Evolutionary conservation across 1,140 invertebrate species (phyloP).

Genomic region (Manduca sexta): DNA sequence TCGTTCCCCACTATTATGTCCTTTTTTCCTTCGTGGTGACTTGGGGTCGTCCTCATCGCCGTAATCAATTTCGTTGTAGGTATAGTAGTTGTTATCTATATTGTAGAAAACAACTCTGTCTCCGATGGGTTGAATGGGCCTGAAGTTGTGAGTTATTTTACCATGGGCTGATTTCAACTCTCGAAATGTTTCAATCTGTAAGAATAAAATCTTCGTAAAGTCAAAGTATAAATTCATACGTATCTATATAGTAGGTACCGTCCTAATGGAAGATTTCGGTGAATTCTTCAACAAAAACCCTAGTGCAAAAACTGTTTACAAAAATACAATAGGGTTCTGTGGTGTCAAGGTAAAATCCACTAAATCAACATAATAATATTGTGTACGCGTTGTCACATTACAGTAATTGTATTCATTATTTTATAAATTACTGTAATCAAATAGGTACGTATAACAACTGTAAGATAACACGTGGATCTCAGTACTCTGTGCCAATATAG

Average conservation of each 20-base stretch:
- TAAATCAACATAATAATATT: too few species aligned
- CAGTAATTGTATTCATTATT: background rate
- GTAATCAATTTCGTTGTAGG: slow-evolving; percentile 61
- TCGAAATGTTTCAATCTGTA: slow-evolving; percentile 84
- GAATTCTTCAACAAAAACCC: too few species aligned
- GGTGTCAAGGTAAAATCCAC: too few species aligned
- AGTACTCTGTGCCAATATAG: too few species aligned
- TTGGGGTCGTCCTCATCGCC: slow-evolving; percentile 24
- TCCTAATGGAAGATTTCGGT: too few species aligned
- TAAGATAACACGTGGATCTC: too few species aligned
- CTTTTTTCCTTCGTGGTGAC: slow-evolving; percentile 27
- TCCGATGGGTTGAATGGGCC: slow-evolving; percentile 83
- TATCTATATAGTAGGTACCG: too few species aligned
- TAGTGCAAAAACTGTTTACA: background rate
- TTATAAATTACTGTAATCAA: too few species aligned
- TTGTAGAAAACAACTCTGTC: slow-evolving; percentile 77
- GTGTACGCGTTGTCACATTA: slow-evolving; percentile 1
- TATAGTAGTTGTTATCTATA: slow-evolving; percentile 59
- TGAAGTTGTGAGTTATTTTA: slow-evolving; percentile 82
- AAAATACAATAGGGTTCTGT: too few species aligned
- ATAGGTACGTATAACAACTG: too few species aligned
- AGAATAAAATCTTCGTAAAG: slow-evolving; percentile 23
- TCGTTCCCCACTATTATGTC: slow-evolving; percentile 16
- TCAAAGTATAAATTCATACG: too few species aligned
- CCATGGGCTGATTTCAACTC: slow-evolving; percentile 78